Base-by-base conservation (phyloP, 2,113 vertebrate species). In the Naja naja region DNA sequence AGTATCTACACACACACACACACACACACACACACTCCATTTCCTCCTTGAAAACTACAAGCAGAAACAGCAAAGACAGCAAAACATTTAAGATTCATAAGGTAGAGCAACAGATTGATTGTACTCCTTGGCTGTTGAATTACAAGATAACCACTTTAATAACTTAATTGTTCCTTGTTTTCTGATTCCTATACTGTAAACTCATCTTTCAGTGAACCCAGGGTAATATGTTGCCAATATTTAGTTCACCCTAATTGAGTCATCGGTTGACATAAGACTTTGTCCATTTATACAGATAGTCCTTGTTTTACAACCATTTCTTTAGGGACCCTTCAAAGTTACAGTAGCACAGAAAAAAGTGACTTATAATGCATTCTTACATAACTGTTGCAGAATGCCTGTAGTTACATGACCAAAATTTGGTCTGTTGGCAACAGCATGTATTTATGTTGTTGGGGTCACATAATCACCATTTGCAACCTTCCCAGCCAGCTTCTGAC, bases 1-100 rank as follows among this genome's bases (percentile, higher is more conserved):
- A 27, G 58, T 93, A 91, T 96, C 94, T 96, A 96, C 96, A 96
- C 95, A 97, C 95, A 96, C 94, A 69, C 3, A 96, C 92, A 92
- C 5, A 58, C 56, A 58, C 18, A 56, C 55, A 56, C 55, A 56
- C 92, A 88, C 87, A 94, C 86, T 87, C 90, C 30, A 95, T 96
- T 96, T 39, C 16, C 69, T 81, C 6, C 69, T 81, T 90, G 43
- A 93, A 93, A 87, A 20, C 1, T 2, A 56, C 52, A 1, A 7
- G 93, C 91, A 74, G 27, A 69, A 30, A 52, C n/a, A 30, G 53
- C 3, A 88, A 23, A 93, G 53, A 47, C 53, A 93, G 58, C 20
- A 93, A 91, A 49, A 27, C 22, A 20, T 47, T 30, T 23, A 60
- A 53, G 4, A 85, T 56, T 47, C 23, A 39, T 54, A 55, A 56